Conservation (phyloP, 2,797 vertebrate genomes). For the Falco cherrug region DNA sequence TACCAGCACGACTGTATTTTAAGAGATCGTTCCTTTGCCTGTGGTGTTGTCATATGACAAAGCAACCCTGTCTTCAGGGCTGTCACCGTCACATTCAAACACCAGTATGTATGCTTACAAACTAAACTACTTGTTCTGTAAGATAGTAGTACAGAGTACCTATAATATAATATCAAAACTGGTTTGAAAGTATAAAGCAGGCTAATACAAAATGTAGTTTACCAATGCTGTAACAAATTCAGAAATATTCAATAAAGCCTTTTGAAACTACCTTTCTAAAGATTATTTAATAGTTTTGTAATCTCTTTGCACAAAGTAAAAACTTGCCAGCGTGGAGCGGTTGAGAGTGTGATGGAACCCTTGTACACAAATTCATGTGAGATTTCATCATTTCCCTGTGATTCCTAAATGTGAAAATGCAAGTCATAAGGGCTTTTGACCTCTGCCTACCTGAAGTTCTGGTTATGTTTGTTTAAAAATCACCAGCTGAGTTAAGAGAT, state of each 20-base stretch:
- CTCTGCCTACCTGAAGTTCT: background rate
- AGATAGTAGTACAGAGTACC: background rate
- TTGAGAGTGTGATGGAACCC: background rate
- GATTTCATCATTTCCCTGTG: background rate
- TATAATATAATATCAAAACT: background rate
- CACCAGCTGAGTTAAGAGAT: background rate
- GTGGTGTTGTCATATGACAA: background rate
- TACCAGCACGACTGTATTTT: background rate
- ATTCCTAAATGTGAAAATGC: background rate
- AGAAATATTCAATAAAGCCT: slow-evolving; percentile 40
- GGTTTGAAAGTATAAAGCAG: background rate
- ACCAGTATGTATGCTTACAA: background rate
- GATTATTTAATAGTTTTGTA: background rate
- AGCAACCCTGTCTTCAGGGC: background rate
- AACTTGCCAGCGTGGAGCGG: background rate
- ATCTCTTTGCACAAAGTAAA: background rate
- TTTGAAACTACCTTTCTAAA: background rate
- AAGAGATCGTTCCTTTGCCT: background rate
- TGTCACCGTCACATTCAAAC: background rate
- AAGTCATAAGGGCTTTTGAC: background rate
- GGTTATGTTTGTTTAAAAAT: background rate
- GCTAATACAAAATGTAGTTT: background rate
- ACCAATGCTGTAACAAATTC: background rate
- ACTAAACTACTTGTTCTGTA: background rate
- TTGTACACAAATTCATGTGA: background rate